phyloP scores from a whole-genome alignment of 2,797 vertebrate species.

The Phataginus tetradactyla region DNA sequence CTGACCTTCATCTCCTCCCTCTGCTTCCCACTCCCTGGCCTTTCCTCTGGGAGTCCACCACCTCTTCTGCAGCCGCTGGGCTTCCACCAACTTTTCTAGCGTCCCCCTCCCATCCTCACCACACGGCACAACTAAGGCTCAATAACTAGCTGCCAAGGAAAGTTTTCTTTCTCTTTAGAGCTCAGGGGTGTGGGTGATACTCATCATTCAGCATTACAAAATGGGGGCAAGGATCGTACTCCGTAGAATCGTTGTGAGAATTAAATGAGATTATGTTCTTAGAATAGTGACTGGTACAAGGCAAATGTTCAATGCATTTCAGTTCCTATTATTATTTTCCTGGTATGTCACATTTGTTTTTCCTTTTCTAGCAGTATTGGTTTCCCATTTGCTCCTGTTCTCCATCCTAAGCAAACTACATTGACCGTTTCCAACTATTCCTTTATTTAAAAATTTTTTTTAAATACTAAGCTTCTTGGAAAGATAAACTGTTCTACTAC shows the following conservation, averaged over 20 bases:
- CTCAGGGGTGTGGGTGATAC: not conserved
- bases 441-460: not conserved
- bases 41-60: not conserved
- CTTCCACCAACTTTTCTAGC: not conserved
- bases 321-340: not conserved
- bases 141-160: not conserved
- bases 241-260: not conserved
- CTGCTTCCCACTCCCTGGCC: not conserved
- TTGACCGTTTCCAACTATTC: not conserved
- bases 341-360: not conserved
- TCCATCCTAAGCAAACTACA: not conserved
- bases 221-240: not conserved
- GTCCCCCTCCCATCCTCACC: not conserved
- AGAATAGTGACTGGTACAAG: not conserved
- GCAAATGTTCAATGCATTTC: not conserved
- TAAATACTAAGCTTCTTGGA: not conserved
- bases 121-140: not conserved
- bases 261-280: slow-evolving; percentile 43
- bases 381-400: not conserved
- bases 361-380: not conserved
- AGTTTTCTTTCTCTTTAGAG: not conserved
- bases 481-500: not conserved
- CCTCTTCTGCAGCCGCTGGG: not conserved
- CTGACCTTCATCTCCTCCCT: not conserved
- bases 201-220: not conserved